A percentile compares a stretch with the other conserved stretches of the same genome.
Evolutionary conservation across 2,113 vertebrate species (phyloP).

Genomic region (Campylomormyrus tamandua): DNA sequence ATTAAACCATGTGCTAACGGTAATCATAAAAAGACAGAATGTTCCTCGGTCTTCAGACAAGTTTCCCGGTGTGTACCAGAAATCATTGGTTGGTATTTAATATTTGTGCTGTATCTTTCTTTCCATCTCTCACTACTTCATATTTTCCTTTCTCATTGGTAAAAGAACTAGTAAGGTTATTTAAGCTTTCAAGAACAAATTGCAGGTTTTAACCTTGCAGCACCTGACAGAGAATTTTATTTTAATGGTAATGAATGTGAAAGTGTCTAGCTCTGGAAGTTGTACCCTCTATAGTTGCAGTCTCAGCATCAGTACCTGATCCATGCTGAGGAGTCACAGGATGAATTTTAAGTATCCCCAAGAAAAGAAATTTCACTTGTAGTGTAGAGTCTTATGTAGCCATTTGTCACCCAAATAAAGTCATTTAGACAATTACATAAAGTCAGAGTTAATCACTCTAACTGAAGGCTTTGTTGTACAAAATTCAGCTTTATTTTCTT

Average conservation of each 20-base stretch:
- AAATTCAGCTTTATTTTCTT: background rate
- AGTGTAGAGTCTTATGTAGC: background rate
- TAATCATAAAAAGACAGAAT: background rate
- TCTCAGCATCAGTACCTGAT: background rate
- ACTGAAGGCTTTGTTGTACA: background rate
- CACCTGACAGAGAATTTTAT: background rate
- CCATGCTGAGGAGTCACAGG: background rate
- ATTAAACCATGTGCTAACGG: background rate
- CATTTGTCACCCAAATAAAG: background rate
- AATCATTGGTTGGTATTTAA: background rate
- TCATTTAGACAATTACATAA: background rate
- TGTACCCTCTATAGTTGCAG: conserved; percentile 2
- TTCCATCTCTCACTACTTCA: background rate
- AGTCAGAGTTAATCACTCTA: background rate
- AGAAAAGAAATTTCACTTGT: background rate
- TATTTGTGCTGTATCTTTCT: background rate
- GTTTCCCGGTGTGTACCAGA: background rate
- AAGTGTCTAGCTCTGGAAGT: background rate
- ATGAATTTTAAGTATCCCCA: background rate
- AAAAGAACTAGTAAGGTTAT: background rate
- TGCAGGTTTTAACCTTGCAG: background rate
- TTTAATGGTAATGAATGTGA: background rate
- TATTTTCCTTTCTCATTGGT: background rate
- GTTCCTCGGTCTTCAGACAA: background rate
- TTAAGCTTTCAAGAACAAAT: background rate